Conservation (phyloP, 2,888 invertebrate genomes). For the Xestia c-nigrum region DNA sequence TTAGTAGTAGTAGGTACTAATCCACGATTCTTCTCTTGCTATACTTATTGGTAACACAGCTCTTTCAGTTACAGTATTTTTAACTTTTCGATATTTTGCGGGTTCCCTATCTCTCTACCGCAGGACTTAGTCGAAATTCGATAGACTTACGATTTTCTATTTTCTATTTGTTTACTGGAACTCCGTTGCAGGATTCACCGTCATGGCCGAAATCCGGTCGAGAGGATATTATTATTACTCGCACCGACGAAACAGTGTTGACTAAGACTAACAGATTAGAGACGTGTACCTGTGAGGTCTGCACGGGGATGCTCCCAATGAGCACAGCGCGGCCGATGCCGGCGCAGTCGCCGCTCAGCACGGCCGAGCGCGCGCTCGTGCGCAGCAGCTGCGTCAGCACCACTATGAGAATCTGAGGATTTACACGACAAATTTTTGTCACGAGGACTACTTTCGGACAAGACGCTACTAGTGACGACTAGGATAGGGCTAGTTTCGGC, state of each 20-base stretch:
- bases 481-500: neutral
- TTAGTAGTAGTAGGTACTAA: neutral
- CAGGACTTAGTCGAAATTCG: neutral
- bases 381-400: constrained; percentile 89
- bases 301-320: constrained; percentile 52
- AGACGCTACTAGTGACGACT: neutral
- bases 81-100: neutral
- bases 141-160: neutral
- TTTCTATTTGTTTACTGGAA: neutral
- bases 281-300: constrained; percentile 20
- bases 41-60: neutral
- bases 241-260: neutral
- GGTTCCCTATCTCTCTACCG: neutral
- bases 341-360: constrained; percentile 86
- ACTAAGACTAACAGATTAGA: neutral
- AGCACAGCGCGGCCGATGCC: constrained; percentile 86
- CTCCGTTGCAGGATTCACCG: neutral
- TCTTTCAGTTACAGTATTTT: neutral
- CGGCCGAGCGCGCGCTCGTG: constrained; percentile 89
- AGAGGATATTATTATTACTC: neutral
- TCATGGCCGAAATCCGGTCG: neutral
- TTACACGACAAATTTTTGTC: neutral
- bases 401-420: constrained; percentile 85
- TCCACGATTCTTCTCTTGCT: neutral
- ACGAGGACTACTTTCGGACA: too few species aligned